Base-by-base conservation (phyloP, 1,140 invertebrate genomes). In the Heliconius hewitsoni region DNA sequence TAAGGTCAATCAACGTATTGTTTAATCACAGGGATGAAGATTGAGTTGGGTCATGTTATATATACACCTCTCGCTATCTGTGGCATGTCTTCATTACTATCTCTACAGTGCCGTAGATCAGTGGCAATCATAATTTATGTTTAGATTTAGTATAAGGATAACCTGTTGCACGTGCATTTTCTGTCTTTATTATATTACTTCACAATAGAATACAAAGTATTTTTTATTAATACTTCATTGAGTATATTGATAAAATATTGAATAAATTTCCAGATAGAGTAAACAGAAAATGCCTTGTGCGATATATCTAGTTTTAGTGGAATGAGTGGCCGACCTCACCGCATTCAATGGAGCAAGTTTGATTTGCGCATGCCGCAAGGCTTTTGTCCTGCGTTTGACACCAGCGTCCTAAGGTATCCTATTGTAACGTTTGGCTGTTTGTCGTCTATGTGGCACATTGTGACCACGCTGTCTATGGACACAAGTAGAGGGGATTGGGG, bases 311-410 rank as follows among this genome's bases (percentile, higher is more conserved):
- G 91, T 91, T 90, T 91, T 93, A 94, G 92, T 93, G 89, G 91
- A 93, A 93, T 94, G 92, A 91, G 92, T 91, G 93, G 90, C 91
- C 92, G 91, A 92, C 89, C 81, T 92, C 92, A 93, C 92, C 90
- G 91, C 93, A 94, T 91, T 93, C 80, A 89, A 90, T 93, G 91
- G 92, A 91, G 88, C 91, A 92, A 89, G 84, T 92, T 88, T 94
- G 87, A 89, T 91, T 94, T 93, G 92, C 91, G 93, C 93, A 94
- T 94, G 93, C 85, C 86, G 86, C 87, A 88, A 93, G 89, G 88
- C 90, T 94, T 92, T 86, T 91, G 89, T 92, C 88, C 91, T 86
- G 87, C 91, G 93, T 90, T 90, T 93, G 85, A 80, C 84, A 89
- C 88, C 89, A 85, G 87, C 88, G 87, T 90, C 86, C 90, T 88